Base-by-base conservation (phyloP, 2,113 vertebrate species). In the Gallinago undulata region DNA sequence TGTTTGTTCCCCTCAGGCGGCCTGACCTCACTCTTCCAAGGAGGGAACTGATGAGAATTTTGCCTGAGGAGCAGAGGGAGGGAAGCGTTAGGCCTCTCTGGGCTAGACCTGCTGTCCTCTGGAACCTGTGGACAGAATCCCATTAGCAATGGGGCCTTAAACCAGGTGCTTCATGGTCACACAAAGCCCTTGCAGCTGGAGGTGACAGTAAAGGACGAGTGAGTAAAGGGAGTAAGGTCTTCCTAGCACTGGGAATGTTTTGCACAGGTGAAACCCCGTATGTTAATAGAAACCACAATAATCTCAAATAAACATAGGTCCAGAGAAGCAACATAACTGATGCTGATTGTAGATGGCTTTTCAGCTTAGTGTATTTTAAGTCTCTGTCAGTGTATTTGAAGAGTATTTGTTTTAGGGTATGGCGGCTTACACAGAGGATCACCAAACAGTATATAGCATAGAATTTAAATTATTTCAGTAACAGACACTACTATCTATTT, bases 401-500 rank as follows among this genome's bases (percentile, higher is more conserved):
- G 96, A 95, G 81, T 97, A 81, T 97, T 96, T 97, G 96, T 96
- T 89, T 96, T 94, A 96, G 86, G 56, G 27, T 97, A 97, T 95
- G 97, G 97, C 96, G 97, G 78, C 94, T 97, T 96, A 98, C 35
- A 81, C 91, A 91, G 97, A 98, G 96, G 97, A 96, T 97, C 96
- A 98, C 95, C 97, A 95, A 88, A 97, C 97, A 96, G 96, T 97
- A 96, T 97, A 98, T 97, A 96, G 97, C 96, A 97, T 98, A 95
- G 97, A 98, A 75, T 96, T 98, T 97, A 97, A 98, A 97, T 98
- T 97, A 94, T 98, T 98, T 98, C 92, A 97, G 95, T 98, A 97
- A 98, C 96, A 98, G 96, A 98, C 97, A 98, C 97, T 98, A 98
- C 91, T 97, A 98, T 93, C 97, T 98, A 97, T 98, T 98, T 97